Base-by-base conservation (phyloP, 2,113 vertebrate species). In the Eclectus roratus region DNA sequence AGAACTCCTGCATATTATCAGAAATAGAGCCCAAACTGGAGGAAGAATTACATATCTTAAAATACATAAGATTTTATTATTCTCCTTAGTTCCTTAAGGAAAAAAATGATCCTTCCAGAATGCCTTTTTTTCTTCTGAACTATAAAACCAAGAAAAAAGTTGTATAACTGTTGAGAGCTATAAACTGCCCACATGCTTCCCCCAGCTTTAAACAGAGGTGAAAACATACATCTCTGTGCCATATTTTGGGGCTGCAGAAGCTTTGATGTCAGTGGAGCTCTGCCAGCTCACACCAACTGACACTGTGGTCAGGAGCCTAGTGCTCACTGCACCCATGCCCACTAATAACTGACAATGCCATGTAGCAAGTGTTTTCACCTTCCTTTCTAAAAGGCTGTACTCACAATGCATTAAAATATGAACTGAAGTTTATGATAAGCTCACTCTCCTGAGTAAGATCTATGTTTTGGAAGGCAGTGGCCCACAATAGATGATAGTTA, bases 101-200 rank as follows among this genome's bases (percentile, higher is more conserved):
- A 85, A 88, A 92, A 92, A 70, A n/a, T 1, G 2, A 11, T 76
- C 52, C 11, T 81, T 77, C 58, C 43, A 85, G 58, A 80, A 52
- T n/a, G 11, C 17, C 52, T 91, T 74, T 58, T 61, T 68, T 10
- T 55, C 88, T 70, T 7, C 55, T 79, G 21, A 92, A 41, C 61
- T 64, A 69, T 49, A 82, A 91, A 94, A 60, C n/a, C 44, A 93
- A 77, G 33, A 89, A 44, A 69, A 66, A 81, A 81, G 11, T 41
- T 69, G 11, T 37, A 13, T 41, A 76, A 60, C 6, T 49, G 18
- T 35, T 85, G 53, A 77, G 20, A 87, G 53, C 24, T 76, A 50
- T 61, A 80, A 81, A 72, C 37, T 44, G 33, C 21, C 64, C 49
- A 23, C 14, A 19, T 46, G n/a, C 39, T 89, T 76, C 17, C 13